phyloP scores from a whole-genome alignment of 2,113 vertebrate species.

The Xiphophorus hellerii region DNA sequence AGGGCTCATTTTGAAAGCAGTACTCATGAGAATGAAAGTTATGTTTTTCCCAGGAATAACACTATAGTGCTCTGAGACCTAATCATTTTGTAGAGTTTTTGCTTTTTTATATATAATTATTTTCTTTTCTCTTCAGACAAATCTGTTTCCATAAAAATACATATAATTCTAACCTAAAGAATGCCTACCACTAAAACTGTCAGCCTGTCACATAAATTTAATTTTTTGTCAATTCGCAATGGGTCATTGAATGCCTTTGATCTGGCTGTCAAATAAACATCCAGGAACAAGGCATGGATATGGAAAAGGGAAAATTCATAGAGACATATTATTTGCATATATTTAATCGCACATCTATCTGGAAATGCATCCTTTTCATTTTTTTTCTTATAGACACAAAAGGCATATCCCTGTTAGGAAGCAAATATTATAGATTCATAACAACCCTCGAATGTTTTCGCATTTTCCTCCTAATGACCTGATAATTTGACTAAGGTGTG shows the following conservation, averaged over 20 bases:
- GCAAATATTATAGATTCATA: not conserved
- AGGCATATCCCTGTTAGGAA: constrained; percentile 28
- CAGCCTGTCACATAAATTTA: constrained; percentile 26
- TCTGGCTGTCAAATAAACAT: constrained; percentile 57
- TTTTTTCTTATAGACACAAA: constrained; percentile 49
- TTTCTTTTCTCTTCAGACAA: not conserved
- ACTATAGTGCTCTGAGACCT: not conserved
- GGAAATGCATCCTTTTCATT: constrained; percentile 59
- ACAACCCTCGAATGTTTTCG: not conserved
- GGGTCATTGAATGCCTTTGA: constrained; percentile 50
- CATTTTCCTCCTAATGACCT: not conserved
- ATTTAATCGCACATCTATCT: constrained; percentile 55
- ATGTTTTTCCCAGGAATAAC: constrained; percentile 10
- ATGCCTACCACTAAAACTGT: constrained; percentile 47
- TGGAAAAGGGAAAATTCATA: constrained; percentile 61
- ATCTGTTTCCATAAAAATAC: constrained; percentile 35
- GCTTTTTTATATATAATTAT: constrained; percentile 14
- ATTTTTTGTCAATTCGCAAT: too few species aligned
- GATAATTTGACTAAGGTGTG: too few species aligned
- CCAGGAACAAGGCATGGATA: constrained; percentile 27
- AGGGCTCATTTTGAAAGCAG: constrained; percentile 3
- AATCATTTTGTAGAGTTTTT: constrained; percentile 13
- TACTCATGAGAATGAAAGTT: constrained; percentile 3
- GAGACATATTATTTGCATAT: constrained; percentile 73
- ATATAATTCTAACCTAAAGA: constrained; percentile 38